Conservation (phyloP, 2,113 vertebrate genomes). For the Mugil cephalus region DNA sequence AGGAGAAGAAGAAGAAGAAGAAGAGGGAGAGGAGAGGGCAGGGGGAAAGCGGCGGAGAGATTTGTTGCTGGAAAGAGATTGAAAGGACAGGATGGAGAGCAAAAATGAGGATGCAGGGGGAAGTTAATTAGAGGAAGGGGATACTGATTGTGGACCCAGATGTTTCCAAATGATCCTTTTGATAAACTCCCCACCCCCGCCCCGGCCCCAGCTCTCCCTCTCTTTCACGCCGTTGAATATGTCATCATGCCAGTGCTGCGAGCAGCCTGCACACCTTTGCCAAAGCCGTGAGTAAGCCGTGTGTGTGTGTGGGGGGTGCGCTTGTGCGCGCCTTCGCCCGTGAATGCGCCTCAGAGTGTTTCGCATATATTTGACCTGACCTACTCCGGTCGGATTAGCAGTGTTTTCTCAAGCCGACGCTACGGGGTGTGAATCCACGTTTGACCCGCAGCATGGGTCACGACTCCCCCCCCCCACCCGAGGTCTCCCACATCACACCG, state of each 20-base stretch:
- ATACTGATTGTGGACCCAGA: slow-evolving; percentile 74
- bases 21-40: slow-evolving; percentile 10
- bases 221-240: slow-evolving; percentile 57
- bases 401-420: slow-evolving; percentile 58
- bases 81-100: slow-evolving; percentile 49
- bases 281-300: slow-evolving; percentile 58
- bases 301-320: slow-evolving; percentile 32
- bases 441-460: slow-evolving; percentile 54
- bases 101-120: slow-evolving; percentile 46
- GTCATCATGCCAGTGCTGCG: slow-evolving; percentile 54
- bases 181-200: slow-evolving; percentile 34
- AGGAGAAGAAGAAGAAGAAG: slow-evolving; percentile 2
- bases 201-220: slow-evolving; percentile 1
- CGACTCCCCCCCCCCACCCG: slow-evolving; percentile 29
- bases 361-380: slow-evolving; percentile 56
- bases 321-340: slow-evolving; percentile 8
- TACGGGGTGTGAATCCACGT: slow-evolving; percentile 46
- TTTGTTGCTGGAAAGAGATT: slow-evolving; percentile 27
- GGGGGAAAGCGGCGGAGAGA: slow-evolving; percentile 17
- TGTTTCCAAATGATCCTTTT: slow-evolving; percentile 76
- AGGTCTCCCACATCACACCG: neutral
- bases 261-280: slow-evolving; percentile 55
- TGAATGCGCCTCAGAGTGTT: slow-evolving; percentile 38
- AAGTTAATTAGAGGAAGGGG: slow-evolving; percentile 67
- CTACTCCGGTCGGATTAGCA: slow-evolving; percentile 61